Base-by-base conservation (phyloP, 2,888 invertebrate genomes). In the Caenorhabditis sp. region DNA sequence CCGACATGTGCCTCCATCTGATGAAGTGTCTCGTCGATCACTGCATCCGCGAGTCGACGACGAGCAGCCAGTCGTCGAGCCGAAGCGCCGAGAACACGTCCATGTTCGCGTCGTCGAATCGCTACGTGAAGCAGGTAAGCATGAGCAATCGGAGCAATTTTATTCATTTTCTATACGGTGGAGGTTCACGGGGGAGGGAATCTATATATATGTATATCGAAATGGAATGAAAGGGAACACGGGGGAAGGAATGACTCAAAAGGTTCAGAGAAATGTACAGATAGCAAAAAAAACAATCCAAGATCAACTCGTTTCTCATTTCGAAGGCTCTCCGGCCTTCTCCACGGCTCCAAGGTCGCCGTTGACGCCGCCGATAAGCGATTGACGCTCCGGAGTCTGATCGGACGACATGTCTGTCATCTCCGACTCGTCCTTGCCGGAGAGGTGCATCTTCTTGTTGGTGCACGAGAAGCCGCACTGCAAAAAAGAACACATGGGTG, bases 21-120 rank as follows among this genome's bases (percentile, higher is more conserved):
- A 91, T 91, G 89, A 84, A 86, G 58, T 77, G 87, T 19, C 59
- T 91, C 7, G 91, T 90, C 12, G 85, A 84, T 41, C 66, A 77
- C 35, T 69, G 76, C n/a, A 72, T 84, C 19, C 76, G 75, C 10
- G 74, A 79, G 58, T 79, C 83, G 24, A 80, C n/a, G n/a, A n/a
- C n/a, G n/a, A n/a, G n/a, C n/a, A n/a, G n/a, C n/a, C 74, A 80
- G 58, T 79, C 83, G 24, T 75, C 74, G 5, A 47, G 41, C 14
- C 66, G 47, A 19, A 58, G 72, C 24, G 19, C 19, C 28, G 47
- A 49, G 56, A 14, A 31, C 35, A 47, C 31, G 0, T 79, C 77
- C 2, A 66, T 84, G 12, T 84, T 84, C 49, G 72, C 80, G 1
- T 58, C 80, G 54, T 69, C 68, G 56, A 84, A 80, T 63, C 51